A percentile compares a stretch with the other conserved stretches of the same genome.
Evolutionary conservation across 2,113 vertebrate genomes (phyloP).

Genomic region (Amblyornis subalaris): DNA sequence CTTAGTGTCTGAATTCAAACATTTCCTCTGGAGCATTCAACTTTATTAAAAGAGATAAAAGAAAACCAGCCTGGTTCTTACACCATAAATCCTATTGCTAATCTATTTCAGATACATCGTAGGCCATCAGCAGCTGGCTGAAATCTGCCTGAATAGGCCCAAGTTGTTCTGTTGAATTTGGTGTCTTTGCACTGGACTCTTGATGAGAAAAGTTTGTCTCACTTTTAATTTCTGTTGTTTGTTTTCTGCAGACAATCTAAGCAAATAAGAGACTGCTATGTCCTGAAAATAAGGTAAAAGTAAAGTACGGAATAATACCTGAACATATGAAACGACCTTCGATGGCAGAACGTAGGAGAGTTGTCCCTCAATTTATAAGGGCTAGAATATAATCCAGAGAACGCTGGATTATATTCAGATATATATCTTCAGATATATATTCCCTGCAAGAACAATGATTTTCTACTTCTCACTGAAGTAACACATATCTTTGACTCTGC

Average conservation of each 20-base stretch:
- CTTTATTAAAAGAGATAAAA: slow-evolving; percentile 10
- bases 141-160: not conserved
- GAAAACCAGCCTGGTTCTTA: not conserved
- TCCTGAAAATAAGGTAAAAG: not conserved
- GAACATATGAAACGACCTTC: not conserved
- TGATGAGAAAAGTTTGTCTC: not conserved
- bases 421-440: too few species aligned
- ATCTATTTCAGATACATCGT: not conserved
- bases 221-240: not conserved
- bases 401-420: too few species aligned
- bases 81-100: not conserved
- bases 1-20: not conserved
- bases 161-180: not conserved
- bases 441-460: not conserved
- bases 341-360: not conserved
- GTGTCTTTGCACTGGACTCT: not conserved
- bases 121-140: not conserved
- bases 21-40: not conserved
- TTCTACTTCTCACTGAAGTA: not conserved
- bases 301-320: not conserved
- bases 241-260: not conserved
- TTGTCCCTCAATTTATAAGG: not conserved
- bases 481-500: not conserved
- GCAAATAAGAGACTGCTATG: not conserved
- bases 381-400: not conserved